Evolutionary conservation across 2,113 vertebrate species (phyloP).

Genomic region (Chaetorhynchus papuensis): DNA sequence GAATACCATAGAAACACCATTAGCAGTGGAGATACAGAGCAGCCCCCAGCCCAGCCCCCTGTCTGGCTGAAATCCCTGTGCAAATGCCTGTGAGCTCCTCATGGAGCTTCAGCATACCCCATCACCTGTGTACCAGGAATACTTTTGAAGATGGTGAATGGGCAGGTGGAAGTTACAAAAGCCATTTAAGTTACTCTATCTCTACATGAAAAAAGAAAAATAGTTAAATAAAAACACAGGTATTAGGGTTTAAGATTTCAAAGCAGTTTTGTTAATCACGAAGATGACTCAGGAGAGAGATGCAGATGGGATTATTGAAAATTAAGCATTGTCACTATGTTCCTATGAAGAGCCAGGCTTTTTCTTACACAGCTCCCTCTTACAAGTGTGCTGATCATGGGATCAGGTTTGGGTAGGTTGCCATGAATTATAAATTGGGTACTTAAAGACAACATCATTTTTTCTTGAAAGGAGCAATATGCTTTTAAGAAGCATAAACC

Average conservation of each 20-base stretch:
- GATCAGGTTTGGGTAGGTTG: background rate
- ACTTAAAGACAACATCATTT: background rate
- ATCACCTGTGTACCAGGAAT: background rate
- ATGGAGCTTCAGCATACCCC: accelerated
- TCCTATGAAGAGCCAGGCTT: background rate
- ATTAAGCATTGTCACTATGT: background rate
- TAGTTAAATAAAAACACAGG: background rate
- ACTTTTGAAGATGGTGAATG: background rate
- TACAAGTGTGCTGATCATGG: background rate
- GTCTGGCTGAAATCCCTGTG: background rate
- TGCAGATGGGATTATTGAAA: background rate
- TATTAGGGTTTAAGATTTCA: background rate
- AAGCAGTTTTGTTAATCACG: background rate
- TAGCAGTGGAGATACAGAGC: background rate
- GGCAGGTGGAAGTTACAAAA: background rate
- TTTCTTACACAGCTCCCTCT: background rate
- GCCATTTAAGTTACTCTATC: background rate
- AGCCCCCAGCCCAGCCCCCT: background rate
- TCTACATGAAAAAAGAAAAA: background rate
- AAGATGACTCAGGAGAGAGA: background rate
- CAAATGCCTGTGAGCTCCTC: background rate
- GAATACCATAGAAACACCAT: accelerated
- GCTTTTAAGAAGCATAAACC: background rate
- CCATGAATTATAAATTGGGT: background rate
- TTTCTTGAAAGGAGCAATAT: background rate